Evolutionary conservation across 2,797 vertebrate species (phyloP), one percentile per base, ranked within the genome.

Genomic region (Melanotaenia maccullochi): DNA sequence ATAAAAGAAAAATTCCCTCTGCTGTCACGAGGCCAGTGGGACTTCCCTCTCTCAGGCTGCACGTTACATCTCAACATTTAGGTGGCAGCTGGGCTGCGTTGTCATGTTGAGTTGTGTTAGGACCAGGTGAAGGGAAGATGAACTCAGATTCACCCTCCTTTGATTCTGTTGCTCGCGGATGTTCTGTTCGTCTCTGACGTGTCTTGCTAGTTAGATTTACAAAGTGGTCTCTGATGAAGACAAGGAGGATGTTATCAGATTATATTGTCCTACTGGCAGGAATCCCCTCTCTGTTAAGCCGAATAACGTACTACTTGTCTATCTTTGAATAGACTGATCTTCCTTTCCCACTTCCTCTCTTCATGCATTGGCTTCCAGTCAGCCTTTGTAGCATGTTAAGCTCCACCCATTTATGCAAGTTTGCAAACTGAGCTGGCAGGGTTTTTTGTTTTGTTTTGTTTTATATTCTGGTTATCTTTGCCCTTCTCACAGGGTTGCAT

Each of bases 371-470:
- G 94, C 94, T 81, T 87, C 30, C 51, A 89, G 94, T 93, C 94
- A 92, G 85, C 78, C 86, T 92, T 93, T 93, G 93, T 87, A 83
- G 85, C 83, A 82, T 79, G 84, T 86, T 91, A 93, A 92, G 94
- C 95, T 93, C 96, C 95, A 91, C 96, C 97, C 95, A 92, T 88
- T 91, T 93, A 82, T 92, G 94, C 93, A 96, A 97, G 94, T 98
- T 96, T 96, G 96, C 95, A 96, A 95, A 95, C 95, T 95, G 95
- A 97, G 94, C 93, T 90, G 92, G 93, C 94, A 93, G 87, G 86
- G 76, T 71, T 74, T 78, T 64, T 65, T 62, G 24, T 52, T 49
- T 86, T 73, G 9, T 51, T 51, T 22, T 22, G 8, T 9, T 33
- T 6, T 60, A 54, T 82, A n/a, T 51, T 65, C 35, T 60, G 36